These are phyloP conservation scores for Ricordea florida DNA, from an alignment of 92 coral and sea anemone species.

Conservation along the genomic window DNA sequence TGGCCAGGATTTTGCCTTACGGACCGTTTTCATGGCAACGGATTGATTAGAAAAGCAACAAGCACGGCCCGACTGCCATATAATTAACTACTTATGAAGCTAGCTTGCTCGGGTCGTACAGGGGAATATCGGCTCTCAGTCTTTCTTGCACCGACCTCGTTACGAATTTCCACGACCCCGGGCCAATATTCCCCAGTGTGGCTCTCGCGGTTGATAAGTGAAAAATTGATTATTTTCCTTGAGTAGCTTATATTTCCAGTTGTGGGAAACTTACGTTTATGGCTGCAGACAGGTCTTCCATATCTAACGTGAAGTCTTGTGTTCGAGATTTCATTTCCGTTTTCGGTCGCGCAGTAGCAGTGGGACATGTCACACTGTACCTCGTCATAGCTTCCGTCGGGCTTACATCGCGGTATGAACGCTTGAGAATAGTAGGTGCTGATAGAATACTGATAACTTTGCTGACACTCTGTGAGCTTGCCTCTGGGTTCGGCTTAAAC, in stretches of 20 bases:
- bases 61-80: too few relatives aligned
- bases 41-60: too few relatives aligned
- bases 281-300: slow-evolving; percentile 21
- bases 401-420: slow-evolving; percentile 59
- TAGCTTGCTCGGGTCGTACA: too few relatives aligned
- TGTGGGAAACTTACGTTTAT: not conserved
- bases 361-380: slow-evolving; percentile 66
- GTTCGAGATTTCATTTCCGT: slow-evolving; percentile 57
- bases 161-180: too few relatives aligned
- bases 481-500: slow-evolving; percentile 5
- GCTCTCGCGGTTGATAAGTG: too few relatives aligned
- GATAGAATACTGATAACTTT: slow-evolving; percentile 26
- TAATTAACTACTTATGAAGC: too few relatives aligned
- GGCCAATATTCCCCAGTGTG: too few relatives aligned
- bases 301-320: slow-evolving; percentile 35
- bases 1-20: too few relatives aligned
- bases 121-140: too few relatives aligned
- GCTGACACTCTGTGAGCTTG: slow-evolving; percentile 33
- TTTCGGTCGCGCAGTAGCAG: slow-evolving; percentile 74
- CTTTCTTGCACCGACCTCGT: too few relatives aligned
- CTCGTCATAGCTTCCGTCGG: slow-evolving; percentile 52
- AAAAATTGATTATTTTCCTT: too few relatives aligned
- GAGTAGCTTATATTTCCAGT: not conserved
- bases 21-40: too few relatives aligned
- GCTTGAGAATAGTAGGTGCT: slow-evolving; percentile 19